Base-by-base conservation (phyloP, 2,113 vertebrate species). In the human region DNA sequence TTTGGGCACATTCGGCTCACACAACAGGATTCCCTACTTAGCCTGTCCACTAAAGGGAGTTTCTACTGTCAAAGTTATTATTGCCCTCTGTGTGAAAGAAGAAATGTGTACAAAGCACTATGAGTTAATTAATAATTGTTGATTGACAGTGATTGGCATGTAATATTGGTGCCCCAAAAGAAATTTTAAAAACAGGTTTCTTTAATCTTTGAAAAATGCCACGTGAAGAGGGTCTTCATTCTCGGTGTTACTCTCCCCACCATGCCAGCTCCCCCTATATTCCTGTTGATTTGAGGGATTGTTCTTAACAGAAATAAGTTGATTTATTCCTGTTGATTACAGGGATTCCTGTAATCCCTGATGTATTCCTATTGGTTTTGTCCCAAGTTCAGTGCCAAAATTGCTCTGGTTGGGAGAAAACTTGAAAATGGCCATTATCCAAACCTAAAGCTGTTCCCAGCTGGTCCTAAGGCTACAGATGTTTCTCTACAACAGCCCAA, bases 381-480 rank as follows among this genome's bases (percentile, higher is more conserved):
- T 79, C 80, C 88, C 32, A 72, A 35, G 89, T 22, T 40, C 55
- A 94, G 66, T 11, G 59, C 57, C 88, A 85, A 64, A 50, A 81
- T 61, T 9, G 43, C 55, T 72, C 88, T 72, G 48, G 35, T 66
- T n/a, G 80, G 75, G 17, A 84, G 40, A 72, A 79, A 84, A 64
- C 48, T 61, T 61, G 87, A 93, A 30, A 64, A 70, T 57, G 88
- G 89, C 94, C 35, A 1, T 17, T 80, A 50, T 90, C 94, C 96
- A 96, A 94, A 84, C 50, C 50, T 20, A 61, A 95, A 88, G 80
- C 90, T 93, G 59, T 68, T 38, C 70, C 68, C 96, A 96, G 83
- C 92, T 92, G 87, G 35, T 43, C 35, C 38, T n/a, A 30, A 22
- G 18, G 10, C n/a, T 93, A 84, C 88, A 88, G 93, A 92, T 94